phyloP scores from a whole-genome alignment of 2,113 vertebrate genomes.

The Hypanus sabinus region DNA sequence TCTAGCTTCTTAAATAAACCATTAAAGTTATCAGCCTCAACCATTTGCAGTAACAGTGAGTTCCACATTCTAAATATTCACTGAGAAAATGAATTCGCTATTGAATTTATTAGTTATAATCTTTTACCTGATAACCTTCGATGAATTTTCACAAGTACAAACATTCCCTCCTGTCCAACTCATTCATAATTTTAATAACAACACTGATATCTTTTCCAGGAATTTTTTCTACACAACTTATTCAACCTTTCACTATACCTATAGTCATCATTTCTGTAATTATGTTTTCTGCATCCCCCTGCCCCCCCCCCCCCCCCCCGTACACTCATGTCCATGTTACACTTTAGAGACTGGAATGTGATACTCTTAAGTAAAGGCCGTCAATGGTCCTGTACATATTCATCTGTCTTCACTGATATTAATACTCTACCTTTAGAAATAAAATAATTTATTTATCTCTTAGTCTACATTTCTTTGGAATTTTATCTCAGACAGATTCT shows the following conservation, averaged over 20 bases:
- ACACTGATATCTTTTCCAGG: not conserved
- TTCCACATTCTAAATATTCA: not conserved
- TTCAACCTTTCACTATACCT: not conserved
- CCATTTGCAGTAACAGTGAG: not conserved
- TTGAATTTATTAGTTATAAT: not conserved
- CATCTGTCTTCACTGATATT: not conserved
- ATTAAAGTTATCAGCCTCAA: not conserved
- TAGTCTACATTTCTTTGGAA: not conserved
- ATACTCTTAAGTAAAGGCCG: not conserved
- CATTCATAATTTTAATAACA: not conserved
- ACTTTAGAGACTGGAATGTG: not conserved
- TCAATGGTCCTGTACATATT: not conserved
- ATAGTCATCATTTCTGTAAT: not conserved
- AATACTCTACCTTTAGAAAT: not conserved
- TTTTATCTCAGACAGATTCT: not conserved
- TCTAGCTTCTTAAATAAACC: not conserved
- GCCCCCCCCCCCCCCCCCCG: no score
- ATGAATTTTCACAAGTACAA: not conserved
- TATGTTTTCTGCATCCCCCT: not conserved
- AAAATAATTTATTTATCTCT: not conserved
- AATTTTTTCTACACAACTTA: not conserved
- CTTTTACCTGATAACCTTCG: not conserved
- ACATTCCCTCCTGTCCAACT: not conserved
- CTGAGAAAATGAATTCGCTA: not conserved
- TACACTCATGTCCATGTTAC: not conserved